These are phyloP conservation scores for Lycorma delicatula DNA, from an alignment of 1,140 invertebrate species.

Conservation along the genomic window DNA sequence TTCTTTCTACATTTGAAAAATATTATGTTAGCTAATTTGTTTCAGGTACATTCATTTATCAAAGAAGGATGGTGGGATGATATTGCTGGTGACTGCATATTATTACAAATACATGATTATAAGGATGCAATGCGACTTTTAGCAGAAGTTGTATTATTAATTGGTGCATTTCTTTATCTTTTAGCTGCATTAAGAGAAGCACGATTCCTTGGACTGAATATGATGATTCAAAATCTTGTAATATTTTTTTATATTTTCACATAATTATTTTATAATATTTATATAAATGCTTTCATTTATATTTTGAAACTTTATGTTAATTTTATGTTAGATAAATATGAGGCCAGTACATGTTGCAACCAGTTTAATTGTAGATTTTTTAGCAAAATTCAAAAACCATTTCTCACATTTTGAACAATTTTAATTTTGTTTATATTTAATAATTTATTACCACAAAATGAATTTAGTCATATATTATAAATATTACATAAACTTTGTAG, in stretches of 20 bases:
- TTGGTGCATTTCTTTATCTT: conserved; percentile 74
- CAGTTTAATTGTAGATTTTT: not conserved
- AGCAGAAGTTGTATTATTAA: conserved; percentile 59
- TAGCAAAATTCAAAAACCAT: not conserved
- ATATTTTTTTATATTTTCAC: conserved; percentile 27
- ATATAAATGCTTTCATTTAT: not conserved
- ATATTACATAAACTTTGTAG: too few species aligned
- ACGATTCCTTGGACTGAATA: conserved; percentile 71
- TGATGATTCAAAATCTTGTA: conserved; percentile 88
- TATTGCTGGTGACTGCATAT: conserved; percentile 55
- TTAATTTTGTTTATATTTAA: too few species aligned
- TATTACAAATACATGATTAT: conserved; percentile 50
- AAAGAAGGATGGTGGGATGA: conserved; percentile 54
- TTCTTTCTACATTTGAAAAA: too few species aligned
- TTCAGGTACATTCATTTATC: too few species aligned
- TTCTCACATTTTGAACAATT: not conserved
- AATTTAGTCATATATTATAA: too few species aligned
- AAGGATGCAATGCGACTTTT: conserved; percentile 54
- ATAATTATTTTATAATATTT: not conserved
- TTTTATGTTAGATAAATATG: not conserved
- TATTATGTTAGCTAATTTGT: too few species aligned
- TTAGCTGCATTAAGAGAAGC: conserved; percentile 69
- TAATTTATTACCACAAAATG: too few species aligned
- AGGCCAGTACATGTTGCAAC: not conserved
- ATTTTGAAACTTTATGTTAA: not conserved